Evolutionary conservation across 2,888 invertebrate genomes (phyloP).

Genomic region (Teinopalpus imperialis): DNA sequence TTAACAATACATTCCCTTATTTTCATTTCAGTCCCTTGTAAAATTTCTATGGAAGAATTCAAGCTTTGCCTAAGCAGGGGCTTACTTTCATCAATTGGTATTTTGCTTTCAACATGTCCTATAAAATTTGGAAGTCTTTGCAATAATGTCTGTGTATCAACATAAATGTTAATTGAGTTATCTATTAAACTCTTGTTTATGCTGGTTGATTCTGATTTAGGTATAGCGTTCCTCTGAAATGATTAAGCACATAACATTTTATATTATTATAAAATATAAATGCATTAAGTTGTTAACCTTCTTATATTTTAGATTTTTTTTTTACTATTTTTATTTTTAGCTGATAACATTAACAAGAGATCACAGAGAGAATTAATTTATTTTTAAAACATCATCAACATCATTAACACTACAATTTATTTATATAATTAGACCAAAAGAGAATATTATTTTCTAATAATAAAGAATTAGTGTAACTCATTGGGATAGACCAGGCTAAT

Average conservation of each 20-base stretch:
- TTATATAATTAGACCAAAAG: too few species aligned
- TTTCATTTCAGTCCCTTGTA: slow-evolving; percentile 51
- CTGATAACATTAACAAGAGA: too few species aligned
- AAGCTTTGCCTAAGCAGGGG: slow-evolving; percentile 53
- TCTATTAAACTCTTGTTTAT: slow-evolving; percentile 62
- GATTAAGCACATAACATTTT: slow-evolving; percentile 20
- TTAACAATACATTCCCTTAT: slow-evolving; percentile 65
- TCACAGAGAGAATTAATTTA: too few species aligned
- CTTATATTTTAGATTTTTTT: too few species aligned
- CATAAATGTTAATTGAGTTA: slow-evolving; percentile 63
- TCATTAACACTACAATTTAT: too few species aligned
- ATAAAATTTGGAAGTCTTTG: slow-evolving; percentile 56
- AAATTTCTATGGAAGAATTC: slow-evolving; percentile 46
- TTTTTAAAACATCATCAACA: too few species aligned
- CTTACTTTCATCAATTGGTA: slow-evolving; percentile 44
- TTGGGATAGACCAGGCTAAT: too few species aligned
- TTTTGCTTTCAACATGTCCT: slow-evolving; percentile 49
- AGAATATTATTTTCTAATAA: too few species aligned
- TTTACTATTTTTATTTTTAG: too few species aligned
- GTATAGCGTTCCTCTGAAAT: slow-evolving; percentile 53
- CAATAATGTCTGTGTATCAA: slow-evolving; percentile 54
- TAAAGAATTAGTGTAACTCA: too few species aligned
- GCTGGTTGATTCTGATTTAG: slow-evolving; percentile 50
- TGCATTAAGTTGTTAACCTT: too few species aligned
- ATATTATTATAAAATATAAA: too few species aligned